phyloP scores from a whole-genome alignment of 2,888 invertebrate genomes.

The Agrotis segetum region DNA sequence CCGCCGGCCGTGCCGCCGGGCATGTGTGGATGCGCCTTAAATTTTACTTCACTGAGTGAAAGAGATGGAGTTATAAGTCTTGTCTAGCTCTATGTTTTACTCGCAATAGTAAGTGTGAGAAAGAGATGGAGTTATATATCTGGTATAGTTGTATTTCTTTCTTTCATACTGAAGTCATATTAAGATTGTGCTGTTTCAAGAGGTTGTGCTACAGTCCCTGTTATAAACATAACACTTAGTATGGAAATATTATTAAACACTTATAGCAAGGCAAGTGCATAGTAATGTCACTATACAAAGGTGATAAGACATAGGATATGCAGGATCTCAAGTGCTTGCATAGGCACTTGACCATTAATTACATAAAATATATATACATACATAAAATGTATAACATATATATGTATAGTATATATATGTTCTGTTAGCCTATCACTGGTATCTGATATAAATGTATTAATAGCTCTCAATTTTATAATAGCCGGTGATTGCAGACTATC shows the following conservation, averaged over 20 bases:
- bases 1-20: too few relatives aligned
- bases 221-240: neutral
- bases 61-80: neutral
- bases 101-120: too few relatives aligned
- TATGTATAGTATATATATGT: too few relatives aligned
- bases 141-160: too few relatives aligned
- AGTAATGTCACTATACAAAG: constrained; percentile 27
- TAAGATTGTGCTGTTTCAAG: too few relatives aligned
- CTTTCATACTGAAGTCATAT: too few relatives aligned
- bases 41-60: neutral
- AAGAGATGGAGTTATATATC: too few relatives aligned
- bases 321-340: constrained; percentile 12
- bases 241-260: constrained; percentile 11
- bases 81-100: neutral
- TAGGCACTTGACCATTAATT: constrained; percentile 2
- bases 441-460: constrained; percentile 10
- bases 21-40: too few relatives aligned
- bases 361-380: constrained; percentile 35
- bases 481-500: neutral
- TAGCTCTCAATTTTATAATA: constrained; percentile 7
- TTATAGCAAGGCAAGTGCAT: constrained; percentile 11
- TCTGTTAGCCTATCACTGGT: constrained; percentile 18
- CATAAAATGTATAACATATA: too few relatives aligned
- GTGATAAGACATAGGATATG: constrained; percentile 13
- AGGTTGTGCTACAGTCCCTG: neutral